Base-by-base conservation (phyloP, 2,113 vertebrate genomes). In the Australoheros scitulus region DNA sequence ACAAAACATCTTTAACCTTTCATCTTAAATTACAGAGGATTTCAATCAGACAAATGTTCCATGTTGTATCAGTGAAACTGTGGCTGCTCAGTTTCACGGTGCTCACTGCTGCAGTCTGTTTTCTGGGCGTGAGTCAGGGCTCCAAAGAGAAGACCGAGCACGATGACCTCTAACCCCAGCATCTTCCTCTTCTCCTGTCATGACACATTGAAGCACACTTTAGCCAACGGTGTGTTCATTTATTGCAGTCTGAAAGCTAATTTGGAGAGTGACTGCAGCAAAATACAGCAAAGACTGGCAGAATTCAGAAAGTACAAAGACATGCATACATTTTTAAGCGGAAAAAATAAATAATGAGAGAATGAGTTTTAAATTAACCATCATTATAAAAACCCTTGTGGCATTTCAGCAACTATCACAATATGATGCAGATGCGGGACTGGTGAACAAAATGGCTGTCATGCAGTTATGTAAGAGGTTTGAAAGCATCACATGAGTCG, bases 121-220 rank as follows among this genome's bases (percentile, higher is more conserved):
- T 2, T 2, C 84, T 94, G 88, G 26, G 82, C 75, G 2, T 59
- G 81, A 47, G 86, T 87, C 87, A 93, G 52, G 22, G 90, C 86
- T 84, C 91, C 92, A 38, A 87, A 90, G 41, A 95, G 86, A 57
- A 95, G 89, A 80, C 87, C 89, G 72, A 95, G 76, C 2, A 50
- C 56, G 29, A 94, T 10, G 60, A 83, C 75, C 82, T 92, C 82
- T 5, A 92, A 90, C 55, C 91, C 82, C 87, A 89, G 26, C 94
- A 93, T 95, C 90, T 91, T 94, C 79, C 52, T 88, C 82, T 88
- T 88, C 90, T 89, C 81, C 93, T 92, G 86, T 85, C 84, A 92
- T 11, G 64, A 85, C 47, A 63, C 14, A 88, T 0, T 38, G n/a
- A 65, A 13, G 78, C 38, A 72, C 65, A 83, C 13, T 5, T 57